Evolutionary conservation across 2,888 invertebrate species (phyloP), one percentile per base, ranked within the genome.

Genomic region (Tetheella fluctuosa): DNA sequence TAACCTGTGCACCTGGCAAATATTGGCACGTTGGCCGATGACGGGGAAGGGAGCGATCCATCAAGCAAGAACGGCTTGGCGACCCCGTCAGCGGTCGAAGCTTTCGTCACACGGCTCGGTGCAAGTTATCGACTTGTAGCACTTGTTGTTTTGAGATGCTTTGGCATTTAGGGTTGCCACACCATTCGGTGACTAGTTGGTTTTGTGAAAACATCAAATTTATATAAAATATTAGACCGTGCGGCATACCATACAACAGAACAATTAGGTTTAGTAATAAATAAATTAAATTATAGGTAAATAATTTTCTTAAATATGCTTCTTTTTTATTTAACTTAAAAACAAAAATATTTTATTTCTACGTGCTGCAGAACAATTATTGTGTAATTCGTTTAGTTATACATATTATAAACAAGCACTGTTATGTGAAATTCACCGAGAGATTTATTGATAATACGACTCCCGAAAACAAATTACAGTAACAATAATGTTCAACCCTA

Each of bases 101-200:
- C 76, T 74, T 80, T 80, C 79, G 74, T 76, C 75, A 75, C 63
- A 69, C 42, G 28, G 7, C 57, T 65, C 68, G 73, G 71, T 60
- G 64, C 61, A 67, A 71, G 68, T 56, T 54, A 58, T 23, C 17
- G 23, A 39, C 15, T 55, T 15, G 12, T 28, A 3, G 48, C n/a
- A 42, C 17, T 15, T n/a, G 42, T 7, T 42, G 4, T 37, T 37
- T 17, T 3, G 10, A 48, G 3, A 10, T 17, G 3, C 17, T 20
- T 48, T 48, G 17, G n/a, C 7, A 20, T 48, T 42, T 1, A 20
- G 8, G 20, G 17, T 39, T 39, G 39, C 37, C 3, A 37, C 37
- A 15, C 37, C 13, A 37, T 15, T 37, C 37, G 5, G 15, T 13
- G 13, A n/a, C n/a, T 37, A 15, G 37, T 15, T 15, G 13, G 4